Conservation (phyloP, 2,797 vertebrate species). For the Peromyscus nudipes region DNA sequence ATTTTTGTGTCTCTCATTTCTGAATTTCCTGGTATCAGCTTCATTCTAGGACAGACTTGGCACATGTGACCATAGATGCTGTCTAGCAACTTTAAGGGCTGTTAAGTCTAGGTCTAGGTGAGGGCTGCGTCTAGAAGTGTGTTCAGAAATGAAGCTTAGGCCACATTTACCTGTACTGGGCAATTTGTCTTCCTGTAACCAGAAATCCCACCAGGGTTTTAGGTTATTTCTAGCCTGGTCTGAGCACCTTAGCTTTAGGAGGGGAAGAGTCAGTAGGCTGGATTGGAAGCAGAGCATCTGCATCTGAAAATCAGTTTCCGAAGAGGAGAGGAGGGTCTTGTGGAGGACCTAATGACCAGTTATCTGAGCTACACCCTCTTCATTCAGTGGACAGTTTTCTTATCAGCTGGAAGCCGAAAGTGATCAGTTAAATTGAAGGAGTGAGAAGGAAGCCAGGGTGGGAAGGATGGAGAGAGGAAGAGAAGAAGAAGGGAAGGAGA, state of each 20-base stretch:
- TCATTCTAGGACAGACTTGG: background rate
- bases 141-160: background rate
- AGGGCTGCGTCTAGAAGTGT: background rate
- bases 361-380: background rate
- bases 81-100: background rate
- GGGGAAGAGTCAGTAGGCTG: background rate
- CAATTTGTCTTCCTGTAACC: background rate
- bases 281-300: background rate
- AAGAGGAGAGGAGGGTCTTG: background rate
- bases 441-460: background rate
- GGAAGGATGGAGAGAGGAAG: background rate
- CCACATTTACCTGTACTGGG: background rate
- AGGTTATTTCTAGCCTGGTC: background rate
- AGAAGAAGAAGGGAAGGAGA: background rate
- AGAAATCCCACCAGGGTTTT: background rate
- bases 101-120: background rate
- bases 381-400: background rate
- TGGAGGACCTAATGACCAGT: background rate
- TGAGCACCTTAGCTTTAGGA: background rate
- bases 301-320: background rate
- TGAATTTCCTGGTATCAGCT: slow-evolving; percentile 7
- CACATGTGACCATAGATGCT: background rate
- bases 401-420: background rate
- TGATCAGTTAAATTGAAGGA: background rate
- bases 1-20: slow-evolving; percentile 6